These are phyloP conservation scores for Champsocephalus esox DNA, from an alignment of 2,797 vertebrate genomes.

Conservation along the genomic window DNA sequence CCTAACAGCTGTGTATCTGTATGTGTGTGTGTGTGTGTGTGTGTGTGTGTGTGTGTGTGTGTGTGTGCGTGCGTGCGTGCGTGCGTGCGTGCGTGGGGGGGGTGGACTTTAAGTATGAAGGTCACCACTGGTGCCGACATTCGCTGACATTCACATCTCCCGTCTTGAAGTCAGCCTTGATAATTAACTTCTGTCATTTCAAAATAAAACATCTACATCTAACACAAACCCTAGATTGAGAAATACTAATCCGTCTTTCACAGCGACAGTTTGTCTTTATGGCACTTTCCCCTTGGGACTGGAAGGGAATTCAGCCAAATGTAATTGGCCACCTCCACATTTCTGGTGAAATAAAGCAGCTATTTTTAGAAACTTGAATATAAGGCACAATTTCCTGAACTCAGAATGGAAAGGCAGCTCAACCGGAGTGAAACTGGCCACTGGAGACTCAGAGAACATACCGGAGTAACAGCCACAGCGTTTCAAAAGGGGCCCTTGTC, in stretches of 20 bases:
- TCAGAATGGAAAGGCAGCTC: slow-evolving; percentile 30
- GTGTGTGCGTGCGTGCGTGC: no score
- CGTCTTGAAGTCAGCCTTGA: slow-evolving; percentile 16
- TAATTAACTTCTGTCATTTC: slow-evolving; percentile 40
- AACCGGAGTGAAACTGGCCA: slow-evolving; percentile 48
- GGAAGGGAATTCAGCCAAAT: slow-evolving; percentile 44
- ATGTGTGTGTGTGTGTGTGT: no score
- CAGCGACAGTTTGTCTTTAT: slow-evolving; percentile 17
- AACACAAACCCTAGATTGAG: slow-evolving; percentile 25
- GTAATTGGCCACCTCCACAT: slow-evolving; percentile 50
- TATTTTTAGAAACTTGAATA: slow-evolving; percentile 60
- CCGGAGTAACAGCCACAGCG: slow-evolving; percentile 24
- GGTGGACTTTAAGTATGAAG: slow-evolving; percentile 45
- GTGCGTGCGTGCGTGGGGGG: no score
- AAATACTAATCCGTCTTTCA: slow-evolving; percentile 44
- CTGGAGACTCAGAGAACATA: slow-evolving; percentile 45
- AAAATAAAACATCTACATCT: slow-evolving; percentile 30
- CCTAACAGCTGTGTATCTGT: no score
- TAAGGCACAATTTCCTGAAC: slow-evolving; percentile 59
- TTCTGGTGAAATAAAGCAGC: slow-evolving; percentile 53
- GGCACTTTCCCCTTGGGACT: slow-evolving; percentile 24
- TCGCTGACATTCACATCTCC: slow-evolving; percentile 15
- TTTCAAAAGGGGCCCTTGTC: slow-evolving; percentile 35
- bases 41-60: no score
- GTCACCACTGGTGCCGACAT: slow-evolving; percentile 30